phyloP scores from a whole-genome alignment of 2,888 invertebrate species.

The Tachina lurida region DNA sequence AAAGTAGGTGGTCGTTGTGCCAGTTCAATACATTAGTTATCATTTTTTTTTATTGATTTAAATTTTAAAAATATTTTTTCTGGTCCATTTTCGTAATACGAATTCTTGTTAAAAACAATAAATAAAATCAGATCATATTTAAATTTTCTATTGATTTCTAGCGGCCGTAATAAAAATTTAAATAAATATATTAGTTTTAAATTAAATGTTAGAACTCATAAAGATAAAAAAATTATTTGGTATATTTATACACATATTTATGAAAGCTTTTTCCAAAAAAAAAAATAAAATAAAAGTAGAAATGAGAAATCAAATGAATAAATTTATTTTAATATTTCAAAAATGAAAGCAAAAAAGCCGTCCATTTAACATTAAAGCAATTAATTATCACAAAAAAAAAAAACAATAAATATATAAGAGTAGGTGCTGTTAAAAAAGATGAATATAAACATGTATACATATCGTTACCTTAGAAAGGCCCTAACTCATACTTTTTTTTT shows the following conservation, averaged over 20 bases:
- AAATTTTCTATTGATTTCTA: constrained; percentile 1
- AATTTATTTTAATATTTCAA: constrained; percentile 1
- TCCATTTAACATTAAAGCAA: constrained; percentile 13
- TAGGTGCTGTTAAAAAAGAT: constrained; percentile 1
- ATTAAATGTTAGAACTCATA: constrained; percentile 6
- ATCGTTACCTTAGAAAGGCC: too few species aligned
- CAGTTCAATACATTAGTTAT: not conserved
- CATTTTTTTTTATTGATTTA: not conserved
- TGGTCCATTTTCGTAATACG: not conserved
- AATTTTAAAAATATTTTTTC: not conserved
- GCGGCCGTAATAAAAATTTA: not conserved
- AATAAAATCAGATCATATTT: not conserved
- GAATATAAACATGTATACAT: too few species aligned
- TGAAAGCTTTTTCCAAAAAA: not conserved
- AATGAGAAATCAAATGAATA: constrained; percentile 37
- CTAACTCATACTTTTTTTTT: too few species aligned
- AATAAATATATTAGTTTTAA: not conserved
- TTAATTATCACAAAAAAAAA: constrained; percentile 30
- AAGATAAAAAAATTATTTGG: constrained; percentile 3
- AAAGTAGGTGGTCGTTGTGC: constrained; percentile 31
- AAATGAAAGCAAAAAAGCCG: not conserved
- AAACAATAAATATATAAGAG: not conserved
- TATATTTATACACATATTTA: not conserved
- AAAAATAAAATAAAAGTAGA: not conserved
- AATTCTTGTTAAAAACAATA: not conserved